Evolutionary conservation across 2,797 vertebrate species (phyloP).

Genomic region (Morelia viridis): DNA sequence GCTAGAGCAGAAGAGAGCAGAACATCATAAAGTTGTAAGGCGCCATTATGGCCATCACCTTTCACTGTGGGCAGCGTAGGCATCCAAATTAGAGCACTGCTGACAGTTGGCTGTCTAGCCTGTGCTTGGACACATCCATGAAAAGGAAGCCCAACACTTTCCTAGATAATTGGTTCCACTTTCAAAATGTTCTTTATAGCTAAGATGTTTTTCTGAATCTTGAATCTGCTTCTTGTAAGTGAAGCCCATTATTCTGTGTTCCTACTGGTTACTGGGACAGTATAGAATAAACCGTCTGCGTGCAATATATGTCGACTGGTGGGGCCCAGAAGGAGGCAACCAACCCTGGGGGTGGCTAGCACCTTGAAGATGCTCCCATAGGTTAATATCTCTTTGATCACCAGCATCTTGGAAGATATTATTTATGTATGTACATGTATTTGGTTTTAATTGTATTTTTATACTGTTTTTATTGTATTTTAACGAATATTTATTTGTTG

Average conservation of each 20-base stretch:
- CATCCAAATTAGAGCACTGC: background rate
- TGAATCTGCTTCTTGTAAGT: background rate
- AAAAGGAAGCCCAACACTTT: background rate
- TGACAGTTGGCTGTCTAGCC: background rate
- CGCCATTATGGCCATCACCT: background rate
- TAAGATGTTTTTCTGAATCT: background rate
- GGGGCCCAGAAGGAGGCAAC: too few relatives aligned
- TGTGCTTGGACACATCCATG: background rate
- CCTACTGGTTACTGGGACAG: background rate
- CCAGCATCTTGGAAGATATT: too few relatives aligned
- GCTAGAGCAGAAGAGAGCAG: background rate
- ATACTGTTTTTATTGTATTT: too few relatives aligned
- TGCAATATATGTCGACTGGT: background rate
- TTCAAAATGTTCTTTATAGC: background rate
- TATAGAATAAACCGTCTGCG: background rate
- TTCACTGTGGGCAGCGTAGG: background rate
- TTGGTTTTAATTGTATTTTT: too few relatives aligned
- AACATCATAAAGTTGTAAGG: background rate
- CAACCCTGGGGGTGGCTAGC: too few relatives aligned
- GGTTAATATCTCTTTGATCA: too few relatives aligned
- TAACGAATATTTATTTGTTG: too few relatives aligned
- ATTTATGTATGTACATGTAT: too few relatives aligned
- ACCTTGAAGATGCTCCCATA: too few relatives aligned
- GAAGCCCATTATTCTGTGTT: background rate
- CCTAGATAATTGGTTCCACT: background rate